phyloP scores from a whole-genome alignment of 1,140 invertebrate species.

The Drosophila pseudoananassae region DNA sequence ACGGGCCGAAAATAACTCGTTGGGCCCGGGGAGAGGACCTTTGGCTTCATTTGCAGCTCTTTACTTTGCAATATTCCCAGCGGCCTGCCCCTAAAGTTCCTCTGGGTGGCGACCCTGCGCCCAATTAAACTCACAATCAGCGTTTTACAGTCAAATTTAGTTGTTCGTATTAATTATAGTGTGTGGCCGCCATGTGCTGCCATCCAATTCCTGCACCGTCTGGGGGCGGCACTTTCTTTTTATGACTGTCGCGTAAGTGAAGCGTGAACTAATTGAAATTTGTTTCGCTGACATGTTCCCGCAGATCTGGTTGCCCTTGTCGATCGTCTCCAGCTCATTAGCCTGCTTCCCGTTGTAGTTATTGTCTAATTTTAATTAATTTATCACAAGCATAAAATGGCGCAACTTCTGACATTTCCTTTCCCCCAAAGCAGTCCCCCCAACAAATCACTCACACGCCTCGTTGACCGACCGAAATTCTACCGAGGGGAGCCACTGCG shows the following conservation, averaged over 20 bases:
- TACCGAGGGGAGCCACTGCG: neutral
- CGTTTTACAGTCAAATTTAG: slow-evolving; percentile 58
- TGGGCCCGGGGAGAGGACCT: slow-evolving; percentile 31
- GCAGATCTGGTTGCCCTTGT: slow-evolving; percentile 62
- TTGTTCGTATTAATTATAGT: slow-evolving; percentile 71
- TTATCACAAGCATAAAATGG: slow-evolving; percentile 80
- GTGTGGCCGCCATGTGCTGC: slow-evolving; percentile 18
- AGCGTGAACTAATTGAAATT: slow-evolving; percentile 83
- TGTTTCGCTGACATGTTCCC: slow-evolving; percentile 78
- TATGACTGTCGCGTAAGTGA: slow-evolving; percentile 75
- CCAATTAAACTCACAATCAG: slow-evolving; percentile 68
- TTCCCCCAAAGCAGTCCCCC: slow-evolving; percentile 16
- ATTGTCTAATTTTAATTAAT: slow-evolving; percentile 83
- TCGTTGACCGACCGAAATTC: slow-evolving; percentile 54
- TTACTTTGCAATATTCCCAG: slow-evolving; percentile 59
- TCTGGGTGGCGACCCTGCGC: slow-evolving; percentile 62
- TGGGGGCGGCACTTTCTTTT: slow-evolving; percentile 70
- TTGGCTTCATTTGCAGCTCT: slow-evolving; percentile 58
- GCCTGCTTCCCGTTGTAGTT: slow-evolving; percentile 66
- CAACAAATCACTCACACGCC: slow-evolving; percentile 77
- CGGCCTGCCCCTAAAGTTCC: slow-evolving; percentile 40
- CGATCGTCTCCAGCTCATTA: slow-evolving; percentile 75
- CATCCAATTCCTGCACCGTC: slow-evolving; percentile 25
- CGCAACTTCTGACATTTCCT: slow-evolving; percentile 49
- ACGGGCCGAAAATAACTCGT: slow-evolving; percentile 55